Conservation (phyloP, 92 coral and sea anemone species). For the Bergia puertoricense region DNA sequence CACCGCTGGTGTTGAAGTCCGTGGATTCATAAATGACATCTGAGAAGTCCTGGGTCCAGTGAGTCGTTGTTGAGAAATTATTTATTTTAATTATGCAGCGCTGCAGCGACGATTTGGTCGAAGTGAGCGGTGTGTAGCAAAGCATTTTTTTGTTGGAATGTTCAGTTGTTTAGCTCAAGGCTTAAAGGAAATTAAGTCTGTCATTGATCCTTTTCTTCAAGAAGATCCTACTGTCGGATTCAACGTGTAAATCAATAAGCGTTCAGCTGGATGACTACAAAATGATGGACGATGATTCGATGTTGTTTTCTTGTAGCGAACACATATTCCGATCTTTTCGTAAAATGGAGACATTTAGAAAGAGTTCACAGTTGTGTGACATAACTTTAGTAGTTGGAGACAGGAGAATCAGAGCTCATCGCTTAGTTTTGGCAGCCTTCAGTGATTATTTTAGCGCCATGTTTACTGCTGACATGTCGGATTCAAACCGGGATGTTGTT, state of each 20-base stretch:
- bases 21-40: conserved; percentile 16
- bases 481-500: conserved; percentile 74
- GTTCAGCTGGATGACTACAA: not conserved
- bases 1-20: conserved; percentile 11
- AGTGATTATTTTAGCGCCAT: conserved; percentile 99
- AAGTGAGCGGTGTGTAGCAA: conserved; percentile 26
- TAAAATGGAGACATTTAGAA: conserved; percentile 83
- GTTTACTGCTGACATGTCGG: conserved; percentile 95
- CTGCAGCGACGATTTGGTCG: not conserved
- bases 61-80: not conserved
- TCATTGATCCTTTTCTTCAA: conserved; percentile 34
- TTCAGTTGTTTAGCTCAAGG: conserved; percentile 28
- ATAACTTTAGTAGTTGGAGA: conserved; percentile 88
- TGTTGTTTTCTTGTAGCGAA: conserved; percentile 59
- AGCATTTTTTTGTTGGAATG: not conserved
- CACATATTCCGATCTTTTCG: conserved; percentile 79
- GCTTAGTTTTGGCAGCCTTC: conserved; percentile 92
- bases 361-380: conserved; percentile 86
- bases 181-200: conserved; percentile 15
- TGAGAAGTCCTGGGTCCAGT: conserved; percentile 10
- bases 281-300: conserved; percentile 77
- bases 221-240: conserved; percentile 3
- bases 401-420: conserved; percentile 85
- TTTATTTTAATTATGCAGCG: too few relatives aligned
- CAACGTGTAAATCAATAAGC: not conserved